Base-by-base conservation (phyloP, 2,113 vertebrate genomes). In the Gallinago media region DNA sequence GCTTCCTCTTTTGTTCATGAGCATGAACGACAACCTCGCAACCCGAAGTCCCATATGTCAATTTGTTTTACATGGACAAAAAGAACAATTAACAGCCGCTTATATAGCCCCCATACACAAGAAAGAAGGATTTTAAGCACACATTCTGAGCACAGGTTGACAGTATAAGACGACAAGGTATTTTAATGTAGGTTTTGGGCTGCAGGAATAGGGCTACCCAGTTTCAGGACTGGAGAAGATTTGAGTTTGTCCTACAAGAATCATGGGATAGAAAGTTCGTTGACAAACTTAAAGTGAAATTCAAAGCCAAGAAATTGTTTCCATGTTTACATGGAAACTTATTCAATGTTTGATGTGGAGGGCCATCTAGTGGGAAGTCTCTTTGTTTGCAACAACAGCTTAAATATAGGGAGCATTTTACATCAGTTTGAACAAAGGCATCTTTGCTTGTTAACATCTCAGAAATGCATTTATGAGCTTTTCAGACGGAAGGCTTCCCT, bases 321-420 rank as follows among this genome's bases (percentile, higher is more conserved):
- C 47, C 9, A 0, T 20, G 44, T 26, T 54, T 71, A 62, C 34
- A 2, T 1, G 29, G 68, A 58, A 76, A 54, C 25, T 2, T 7
- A 31, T 2, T 50, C 77, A 87, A 91, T 54, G 47, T 11, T 87
- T 95, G 96, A 94, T 81, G 40, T 34, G 58, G 83, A 87, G 95
- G 49, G 96, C 94, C 96, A 96, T 87, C 96, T 97, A 94, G 96
- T 94, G 96, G 96, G 54, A 86, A 34, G 4, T 18, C 15, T 67
- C 34, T 62, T 32, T 13, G 55, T 22, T 47, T 59, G 79, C 88
- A 61, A 14, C 52, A 55, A 6, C 54, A 68, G 58, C 49, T 74
- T 89, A 12, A 23, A 40, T 15, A 15, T 0, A 8, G 21, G 67
- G 5, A 19, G 42, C 6, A 3, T 52, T 70, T 66, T 25, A 15